Evolutionary conservation across 2,888 invertebrate species (phyloP), one percentile per base, ranked within the genome.

Genomic region (Emmelina monodactyla): DNA sequence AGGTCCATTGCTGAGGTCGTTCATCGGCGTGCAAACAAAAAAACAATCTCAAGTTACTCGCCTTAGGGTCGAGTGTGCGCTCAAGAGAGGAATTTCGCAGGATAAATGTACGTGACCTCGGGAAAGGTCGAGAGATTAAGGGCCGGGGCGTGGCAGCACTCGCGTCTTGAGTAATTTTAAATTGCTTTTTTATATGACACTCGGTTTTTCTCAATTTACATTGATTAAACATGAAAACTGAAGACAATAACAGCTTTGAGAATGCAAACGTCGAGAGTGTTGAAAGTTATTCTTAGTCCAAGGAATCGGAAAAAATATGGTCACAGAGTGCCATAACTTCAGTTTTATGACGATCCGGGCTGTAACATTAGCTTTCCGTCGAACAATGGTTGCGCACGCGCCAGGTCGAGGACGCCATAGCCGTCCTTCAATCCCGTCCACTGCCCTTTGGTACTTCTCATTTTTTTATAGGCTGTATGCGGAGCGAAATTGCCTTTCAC

Each of bases 1-100:
- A 40, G 40, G 40, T 40, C 40, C 31, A 19, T 11, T 30, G 33
- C 35, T 35, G 37, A 35, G 38, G 35, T 37, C 39, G 39, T 40
- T 35, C 30, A 33, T 15, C 31, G 37, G 13, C 31, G 31, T 32
- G 28, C 28, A 16, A 31, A 25, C 33, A 33, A 19, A 33, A 35
- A 37, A 37, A 40, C 40, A 40, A 31, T 37, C 35, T 40, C 37
- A 25, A 33, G 33, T 40, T 40, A 35, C 40, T 32, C 7, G 22
- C 31, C 11, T 19, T n/a, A 25, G 25, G 25, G 25, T 25, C 25
- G 25, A n/a, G 11, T 25, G 25, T 11, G 25, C 25, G 11, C n/a
- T 3, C 9, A 10, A 3, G 11, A 19, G 19, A n/a, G 25, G 25
- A 25, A 25, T 25, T 25, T 25, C 25, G 25, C 25, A 25, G 25